Conservation (phyloP, 2,888 invertebrate species). For the Chrysopilus asiliformis region DNA sequence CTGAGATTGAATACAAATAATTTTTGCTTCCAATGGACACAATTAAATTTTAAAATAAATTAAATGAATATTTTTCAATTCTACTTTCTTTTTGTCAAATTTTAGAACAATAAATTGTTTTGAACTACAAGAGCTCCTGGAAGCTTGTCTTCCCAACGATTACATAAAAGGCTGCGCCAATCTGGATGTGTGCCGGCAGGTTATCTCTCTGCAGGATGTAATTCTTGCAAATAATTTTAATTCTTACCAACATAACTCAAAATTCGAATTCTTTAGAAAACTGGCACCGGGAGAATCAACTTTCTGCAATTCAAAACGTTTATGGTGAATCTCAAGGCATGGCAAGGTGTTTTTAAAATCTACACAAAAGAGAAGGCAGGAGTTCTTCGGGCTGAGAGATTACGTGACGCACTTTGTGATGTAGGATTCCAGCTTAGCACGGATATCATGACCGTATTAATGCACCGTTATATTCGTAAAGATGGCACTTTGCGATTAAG, state of each 20-base stretch:
- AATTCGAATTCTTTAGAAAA: conserved; percentile 41
- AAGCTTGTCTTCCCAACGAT: conserved; percentile 84
- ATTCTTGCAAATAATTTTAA: conserved; percentile 26
- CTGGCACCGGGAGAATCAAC: conserved; percentile 66
- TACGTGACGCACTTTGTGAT: conserved; percentile 71
- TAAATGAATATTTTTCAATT: no score
- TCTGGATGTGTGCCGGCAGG: conserved; percentile 82
- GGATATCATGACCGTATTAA: conserved; percentile 66
- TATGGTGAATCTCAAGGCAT: conserved; percentile 80
- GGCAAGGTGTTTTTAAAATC: conserved; percentile 82
- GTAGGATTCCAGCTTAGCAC: conserved; percentile 80
- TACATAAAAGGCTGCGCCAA: conserved; percentile 90
- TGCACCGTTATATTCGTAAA: conserved; percentile 80
- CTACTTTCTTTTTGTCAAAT: conserved; percentile 2
- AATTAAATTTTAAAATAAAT: conserved; percentile 2
- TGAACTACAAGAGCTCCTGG: conserved; percentile 77
- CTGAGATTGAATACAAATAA: no score
- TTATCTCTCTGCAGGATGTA: conserved; percentile 79
- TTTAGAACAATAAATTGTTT: conserved; percentile 72
- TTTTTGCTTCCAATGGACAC: not conserved
- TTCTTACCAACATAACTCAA: no score
- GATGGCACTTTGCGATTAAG: conserved; percentile 85
- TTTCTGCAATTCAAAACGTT: conserved; percentile 80
- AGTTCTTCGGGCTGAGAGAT: conserved; percentile 70
- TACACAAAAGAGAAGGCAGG: conserved; percentile 86